Conservation (phyloP, 2,888 invertebrate species). For the Oeneis ivallda region DNA sequence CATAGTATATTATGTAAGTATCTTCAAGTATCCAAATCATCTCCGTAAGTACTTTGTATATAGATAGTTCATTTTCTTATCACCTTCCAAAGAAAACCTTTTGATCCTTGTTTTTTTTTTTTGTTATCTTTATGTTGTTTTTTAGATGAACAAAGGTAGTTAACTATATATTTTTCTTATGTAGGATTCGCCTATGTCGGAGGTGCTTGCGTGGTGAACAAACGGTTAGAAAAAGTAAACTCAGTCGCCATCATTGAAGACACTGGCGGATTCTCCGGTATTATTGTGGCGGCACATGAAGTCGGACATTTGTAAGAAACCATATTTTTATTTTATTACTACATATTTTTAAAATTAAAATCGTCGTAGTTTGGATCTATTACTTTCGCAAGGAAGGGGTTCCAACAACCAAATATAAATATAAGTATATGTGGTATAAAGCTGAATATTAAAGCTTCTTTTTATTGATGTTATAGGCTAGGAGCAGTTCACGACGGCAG, state of each 20-base stretch:
- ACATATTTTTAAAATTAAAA: too few relatives aligned
- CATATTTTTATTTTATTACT: neutral
- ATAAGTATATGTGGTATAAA: neutral
- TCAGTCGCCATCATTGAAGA: slow-evolving; percentile 98
- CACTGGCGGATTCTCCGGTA: slow-evolving; percentile 97
- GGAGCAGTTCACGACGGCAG: slow-evolving; percentile 98
- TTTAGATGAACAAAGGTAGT: slow-evolving; percentile 16
- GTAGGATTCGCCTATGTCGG: slow-evolving; percentile 97
- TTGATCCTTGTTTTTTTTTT: slow-evolving; percentile 20
- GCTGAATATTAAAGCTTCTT: neutral
- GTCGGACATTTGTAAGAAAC: slow-evolving; percentile 95
- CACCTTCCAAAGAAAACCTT: neutral
- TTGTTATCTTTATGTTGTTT: slow-evolving; percentile 24
- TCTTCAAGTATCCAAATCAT: slow-evolving; percentile 8
- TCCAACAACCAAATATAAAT: neutral
- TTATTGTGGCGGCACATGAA: slow-evolving; percentile 98
- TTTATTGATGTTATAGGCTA: slow-evolving; percentile 80
- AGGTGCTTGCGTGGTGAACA: slow-evolving; percentile 97
- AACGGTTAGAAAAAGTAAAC: slow-evolving; percentile 96
- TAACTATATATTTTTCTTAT: slow-evolving; percentile 32
- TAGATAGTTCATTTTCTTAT: slow-evolving; percentile 21
- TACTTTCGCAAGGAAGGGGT: neutral
- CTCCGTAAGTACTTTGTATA: slow-evolving; percentile 28
- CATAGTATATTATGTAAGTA: slow-evolving; percentile 26
- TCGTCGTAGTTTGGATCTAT: neutral